Evolutionary conservation across 2,888 invertebrate genomes (phyloP).

Genomic region (Temnothorax ravouxi): DNA sequence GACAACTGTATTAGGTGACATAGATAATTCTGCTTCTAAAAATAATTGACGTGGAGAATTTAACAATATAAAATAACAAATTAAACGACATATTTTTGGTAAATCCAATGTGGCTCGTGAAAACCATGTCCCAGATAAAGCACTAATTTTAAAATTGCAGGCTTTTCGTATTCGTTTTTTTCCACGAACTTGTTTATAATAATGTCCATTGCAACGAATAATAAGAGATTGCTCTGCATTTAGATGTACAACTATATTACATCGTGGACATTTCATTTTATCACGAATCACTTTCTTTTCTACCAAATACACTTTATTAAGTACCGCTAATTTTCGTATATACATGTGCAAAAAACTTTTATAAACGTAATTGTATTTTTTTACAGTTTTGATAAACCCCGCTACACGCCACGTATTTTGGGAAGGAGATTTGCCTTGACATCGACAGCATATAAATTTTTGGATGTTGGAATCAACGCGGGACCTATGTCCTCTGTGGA

Average conservation of each 20-base stretch:
- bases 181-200: not conserved
- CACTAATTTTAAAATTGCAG: not conserved
- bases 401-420: too few relatives aligned
- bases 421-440: too few relatives aligned
- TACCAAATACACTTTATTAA: not conserved
- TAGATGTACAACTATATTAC: not conserved
- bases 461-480: too few relatives aligned
- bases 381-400: too few relatives aligned
- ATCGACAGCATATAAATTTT: too few relatives aligned
- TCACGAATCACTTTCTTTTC: not conserved
- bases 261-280: not conserved
- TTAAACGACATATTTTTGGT: not conserved
- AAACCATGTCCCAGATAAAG: not conserved
- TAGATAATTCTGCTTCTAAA: not conserved
- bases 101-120: not conserved
- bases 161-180: not conserved
- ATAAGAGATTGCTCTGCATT: not conserved
- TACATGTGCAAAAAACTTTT: too few relatives aligned
- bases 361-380: too few relatives aligned
- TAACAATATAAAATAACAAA: not conserved
- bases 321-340: too few relatives aligned
- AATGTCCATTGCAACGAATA: not conserved
- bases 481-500: too few relatives aligned
- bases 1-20: not conserved
- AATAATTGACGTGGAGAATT: conserved; percentile 16